These are phyloP conservation scores for Emys orbicularis DNA, from an alignment of 2,797 vertebrate genomes.

Conservation along the genomic window DNA sequence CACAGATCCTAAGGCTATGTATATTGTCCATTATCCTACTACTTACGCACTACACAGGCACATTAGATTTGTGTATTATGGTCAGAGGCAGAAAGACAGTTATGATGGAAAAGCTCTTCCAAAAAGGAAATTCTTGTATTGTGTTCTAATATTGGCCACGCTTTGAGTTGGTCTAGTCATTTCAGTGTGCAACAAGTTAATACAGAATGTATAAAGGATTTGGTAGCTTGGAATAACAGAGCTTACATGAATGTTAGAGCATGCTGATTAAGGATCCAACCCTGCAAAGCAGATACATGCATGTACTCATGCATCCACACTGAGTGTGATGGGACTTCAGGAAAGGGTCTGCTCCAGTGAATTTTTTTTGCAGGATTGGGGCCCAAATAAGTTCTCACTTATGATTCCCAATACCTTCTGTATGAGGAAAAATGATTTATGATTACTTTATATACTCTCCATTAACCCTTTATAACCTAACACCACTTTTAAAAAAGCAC, in stretches of 20 bases:
- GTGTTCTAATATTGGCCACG: background rate
- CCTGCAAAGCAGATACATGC: background rate
- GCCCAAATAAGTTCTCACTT: constrained; percentile 10
- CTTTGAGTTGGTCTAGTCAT: background rate
- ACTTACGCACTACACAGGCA: background rate
- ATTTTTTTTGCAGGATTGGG: constrained; percentile 2
- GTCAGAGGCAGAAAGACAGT: background rate
- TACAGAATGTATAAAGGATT: background rate
- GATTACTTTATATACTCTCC: background rate
- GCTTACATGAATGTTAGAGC: rapidly evolving
- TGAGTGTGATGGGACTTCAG: background rate
- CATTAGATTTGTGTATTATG: background rate
- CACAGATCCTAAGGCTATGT: background rate
- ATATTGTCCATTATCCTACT: rapidly evolving
- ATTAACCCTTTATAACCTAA: constrained; percentile 21
- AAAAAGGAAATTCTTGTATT: background rate
- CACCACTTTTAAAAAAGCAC: constrained; percentile 2
- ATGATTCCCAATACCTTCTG: constrained; percentile 29
- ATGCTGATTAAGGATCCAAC: background rate
- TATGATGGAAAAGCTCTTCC: background rate
- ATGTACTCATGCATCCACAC: background rate
- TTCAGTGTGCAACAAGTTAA: background rate
- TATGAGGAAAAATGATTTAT: constrained; percentile 30
- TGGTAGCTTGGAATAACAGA: rapidly evolving
- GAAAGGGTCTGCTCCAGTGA: background rate